A percentile compares a stretch with the other conserved stretches of the same genome.
phyloP scores from a whole-genome alignment of 1,140 invertebrate species.

The Chrysopa pallens region DNA sequence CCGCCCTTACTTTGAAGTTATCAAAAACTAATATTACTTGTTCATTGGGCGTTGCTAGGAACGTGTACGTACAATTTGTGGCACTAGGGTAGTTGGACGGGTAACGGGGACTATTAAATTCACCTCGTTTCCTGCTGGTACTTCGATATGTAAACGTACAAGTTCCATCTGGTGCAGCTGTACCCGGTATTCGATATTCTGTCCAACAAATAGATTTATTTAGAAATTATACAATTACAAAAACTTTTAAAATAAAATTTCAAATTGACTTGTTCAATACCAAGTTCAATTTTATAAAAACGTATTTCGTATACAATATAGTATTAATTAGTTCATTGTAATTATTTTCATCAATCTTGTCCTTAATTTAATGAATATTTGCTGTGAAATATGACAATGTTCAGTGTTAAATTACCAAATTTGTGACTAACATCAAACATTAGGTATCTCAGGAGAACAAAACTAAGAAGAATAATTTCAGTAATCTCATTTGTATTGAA shows the following conservation, averaged over 20 bases:
- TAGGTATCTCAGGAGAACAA: too few relatives aligned
- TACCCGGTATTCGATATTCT: constrained; percentile 90
- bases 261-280: constrained; percentile 16
- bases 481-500: too few relatives aligned
- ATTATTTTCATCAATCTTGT: too few relatives aligned
- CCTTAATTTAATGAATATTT: too few relatives aligned
- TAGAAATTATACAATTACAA: neutral
- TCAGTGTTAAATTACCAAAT: too few relatives aligned
- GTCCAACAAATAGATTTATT: constrained; percentile 11
- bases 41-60: constrained; percentile 68
- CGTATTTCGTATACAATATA: too few relatives aligned
- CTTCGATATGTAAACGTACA: constrained; percentile 86
- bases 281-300: constrained; percentile 7
- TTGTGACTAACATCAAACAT: too few relatives aligned
- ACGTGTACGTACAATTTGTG: constrained; percentile 83
- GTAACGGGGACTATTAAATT: constrained; percentile 90
- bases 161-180: constrained; percentile 70
- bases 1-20: constrained; percentile 72
- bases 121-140: constrained; percentile 64
- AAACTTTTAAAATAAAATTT: neutral
- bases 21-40: constrained; percentile 86
- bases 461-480: too few relatives aligned
- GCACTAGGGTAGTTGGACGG: constrained; percentile 88
- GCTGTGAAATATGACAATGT: too few relatives aligned
- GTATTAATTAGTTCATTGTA: too few relatives aligned